Evolutionary conservation across 1,140 invertebrate genomes (phyloP), one percentile per base, ranked within the genome.

Genomic region (Oreohelix idahoensis): DNA sequence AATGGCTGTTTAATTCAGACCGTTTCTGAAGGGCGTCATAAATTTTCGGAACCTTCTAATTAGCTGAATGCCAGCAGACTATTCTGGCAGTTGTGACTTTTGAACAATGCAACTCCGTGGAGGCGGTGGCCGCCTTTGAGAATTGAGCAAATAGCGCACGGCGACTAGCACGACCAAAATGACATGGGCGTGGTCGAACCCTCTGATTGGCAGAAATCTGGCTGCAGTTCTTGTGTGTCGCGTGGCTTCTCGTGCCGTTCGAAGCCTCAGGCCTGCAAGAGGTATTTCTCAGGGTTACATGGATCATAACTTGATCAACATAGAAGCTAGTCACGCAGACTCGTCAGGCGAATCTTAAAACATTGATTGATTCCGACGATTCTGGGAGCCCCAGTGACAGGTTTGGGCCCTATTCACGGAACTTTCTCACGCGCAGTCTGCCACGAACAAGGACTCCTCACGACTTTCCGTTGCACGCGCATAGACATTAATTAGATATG

Each of bases 341-440:
- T 58, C 53, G 63, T 63, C 53, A 79, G 53, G 53, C 77, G 38
- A 63, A 69, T 58, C 39, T 79, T 79, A 36, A 79, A 79, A 79
- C 49, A 79, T 79, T 79, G 77, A 79, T 79, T 79, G 77, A 79
- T 79, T 79, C 77, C 4, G 77, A 79, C 77, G 51, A 63, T 26
- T 36, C 36, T 53, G 36, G 58, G 77, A 69, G 63, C 51, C 53
- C 51, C 35, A 36, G 58, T 79, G 77, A 79, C 77, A 79, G 77
- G 51, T 79, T 53, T 58, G 77, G 58, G 45, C 32, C 42, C 36
- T 38, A 66, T 79, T 79, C 77, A 79, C 77, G 77, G 77, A 79
- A 79, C 51, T 35, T 36, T 36, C 77, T 79, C 77, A 79, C 77
- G 77, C 58, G 32, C 36, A 45, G 29, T 13, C 26, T 45, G 32